A percentile compares a stretch with the other conserved stretches of the same genome.
phyloP scores from a whole-genome alignment of 2,113 vertebrate genomes.

The Chamaea fasciata region DNA sequence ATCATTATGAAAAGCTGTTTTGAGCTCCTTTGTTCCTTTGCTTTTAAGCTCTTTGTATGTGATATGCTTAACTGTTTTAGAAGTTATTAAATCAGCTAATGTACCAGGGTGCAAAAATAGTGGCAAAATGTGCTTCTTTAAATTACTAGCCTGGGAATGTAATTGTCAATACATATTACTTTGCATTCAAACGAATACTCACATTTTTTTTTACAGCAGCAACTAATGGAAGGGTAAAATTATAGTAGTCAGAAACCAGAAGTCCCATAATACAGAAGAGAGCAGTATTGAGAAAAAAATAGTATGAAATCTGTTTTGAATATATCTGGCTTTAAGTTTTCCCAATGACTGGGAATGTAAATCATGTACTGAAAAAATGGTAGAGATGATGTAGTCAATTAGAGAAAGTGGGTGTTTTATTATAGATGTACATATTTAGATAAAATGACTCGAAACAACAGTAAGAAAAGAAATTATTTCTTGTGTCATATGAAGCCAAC shows the following conservation, averaged over 20 bases:
- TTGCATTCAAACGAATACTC: slow-evolving; percentile 40
- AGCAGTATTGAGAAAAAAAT: neutral
- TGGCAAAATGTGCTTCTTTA: slow-evolving; percentile 15
- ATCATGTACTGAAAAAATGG: neutral
- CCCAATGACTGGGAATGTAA: neutral
- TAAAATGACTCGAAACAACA: neutral
- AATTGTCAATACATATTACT: slow-evolving; percentile 34
- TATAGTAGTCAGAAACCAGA: slow-evolving; percentile 25
- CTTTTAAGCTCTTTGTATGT: neutral
- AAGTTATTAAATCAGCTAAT: slow-evolving; percentile 21
- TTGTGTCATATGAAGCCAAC: neutral
- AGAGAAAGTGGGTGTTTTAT: neutral
- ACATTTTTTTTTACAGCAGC: neutral
- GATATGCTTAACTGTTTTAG: neutral
- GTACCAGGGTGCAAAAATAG: neutral
- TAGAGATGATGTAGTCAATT: neutral
- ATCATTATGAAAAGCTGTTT: neutral
- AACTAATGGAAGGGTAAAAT: slow-evolving; percentile 29
- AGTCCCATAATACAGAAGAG: neutral
- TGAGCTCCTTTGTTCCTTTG: neutral
- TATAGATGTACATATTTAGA: neutral
- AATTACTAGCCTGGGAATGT: slow-evolving; percentile 14
- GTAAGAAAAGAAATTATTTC: neutral
- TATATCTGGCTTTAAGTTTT: neutral
- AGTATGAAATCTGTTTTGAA: neutral